A percentile compares a stretch with the other conserved stretches of the same genome.
phyloP scores from a whole-genome alignment of 2,113 vertebrate species.

The Ailurus styani region DNA sequence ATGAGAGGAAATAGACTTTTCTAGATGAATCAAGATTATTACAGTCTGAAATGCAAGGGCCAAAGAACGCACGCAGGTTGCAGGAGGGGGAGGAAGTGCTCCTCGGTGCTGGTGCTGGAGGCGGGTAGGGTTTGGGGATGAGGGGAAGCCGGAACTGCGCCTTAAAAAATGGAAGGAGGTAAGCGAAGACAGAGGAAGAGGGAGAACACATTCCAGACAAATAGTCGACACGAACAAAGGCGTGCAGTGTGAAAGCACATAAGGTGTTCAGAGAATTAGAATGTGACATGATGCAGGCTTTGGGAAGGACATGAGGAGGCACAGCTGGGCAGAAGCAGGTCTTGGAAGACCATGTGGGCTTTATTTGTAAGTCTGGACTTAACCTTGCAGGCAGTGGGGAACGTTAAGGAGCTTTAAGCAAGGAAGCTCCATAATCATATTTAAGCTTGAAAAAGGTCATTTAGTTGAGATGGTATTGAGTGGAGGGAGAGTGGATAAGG shows the following conservation, averaged over 20 bases:
- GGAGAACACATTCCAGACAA: background rate
- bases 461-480: background rate
- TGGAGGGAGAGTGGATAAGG: background rate
- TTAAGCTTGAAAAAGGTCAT: background rate
- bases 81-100: background rate
- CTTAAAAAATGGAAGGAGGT: background rate
- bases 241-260: background rate
- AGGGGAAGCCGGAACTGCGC: background rate
- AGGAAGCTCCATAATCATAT: background rate
- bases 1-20: background rate
- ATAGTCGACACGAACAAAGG: background rate
- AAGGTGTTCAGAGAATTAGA: background rate
- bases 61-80: rapidly evolving
- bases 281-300: background rate
- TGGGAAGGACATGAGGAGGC: background rate
- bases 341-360: background rate
- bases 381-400: background rate
- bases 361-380: background rate
- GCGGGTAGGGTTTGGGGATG: background rate
- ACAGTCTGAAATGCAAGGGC: background rate
- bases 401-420: background rate
- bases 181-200: background rate
- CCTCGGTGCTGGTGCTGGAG: background rate
- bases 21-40: background rate
- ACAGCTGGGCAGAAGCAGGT: background rate